Evolutionary conservation across 2,888 invertebrate genomes (phyloP).

Genomic region (Blera fallax): DNA sequence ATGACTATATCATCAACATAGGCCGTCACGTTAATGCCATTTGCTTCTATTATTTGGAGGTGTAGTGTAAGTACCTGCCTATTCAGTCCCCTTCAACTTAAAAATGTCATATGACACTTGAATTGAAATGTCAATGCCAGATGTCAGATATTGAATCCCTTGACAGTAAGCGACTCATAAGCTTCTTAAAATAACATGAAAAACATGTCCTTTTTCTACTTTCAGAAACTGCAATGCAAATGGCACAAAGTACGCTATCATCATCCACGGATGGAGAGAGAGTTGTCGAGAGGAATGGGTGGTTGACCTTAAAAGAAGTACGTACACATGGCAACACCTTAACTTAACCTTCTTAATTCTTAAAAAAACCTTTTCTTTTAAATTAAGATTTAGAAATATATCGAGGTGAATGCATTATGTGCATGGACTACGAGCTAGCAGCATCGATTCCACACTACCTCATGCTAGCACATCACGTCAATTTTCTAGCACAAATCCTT

Average conservation of each 20-base stretch:
- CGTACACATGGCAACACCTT: background rate
- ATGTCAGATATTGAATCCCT: no score
- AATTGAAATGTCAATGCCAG: no score
- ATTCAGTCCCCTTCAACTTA: no score
- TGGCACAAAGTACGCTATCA: slow-evolving; percentile 71
- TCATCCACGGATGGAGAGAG: slow-evolving; percentile 75
- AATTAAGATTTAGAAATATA: slow-evolving; percentile 68
- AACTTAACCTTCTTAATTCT: background rate
- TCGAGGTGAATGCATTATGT: slow-evolving; percentile 74
- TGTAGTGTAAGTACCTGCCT: no score
- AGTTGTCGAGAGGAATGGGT: slow-evolving; percentile 73
- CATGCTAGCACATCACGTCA: slow-evolving; percentile 66
- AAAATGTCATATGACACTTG: no score
- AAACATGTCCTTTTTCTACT: background rate
- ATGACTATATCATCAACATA: no score
- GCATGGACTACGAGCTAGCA: slow-evolving; percentile 74
- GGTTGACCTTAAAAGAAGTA: slow-evolving; percentile 71
- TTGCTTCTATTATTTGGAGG: no score
- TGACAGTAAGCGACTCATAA: no score
- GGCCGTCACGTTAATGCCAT: no score
- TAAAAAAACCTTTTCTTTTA: background rate
- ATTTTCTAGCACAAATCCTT: slow-evolving; percentile 63
- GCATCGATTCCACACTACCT: slow-evolving; percentile 73
- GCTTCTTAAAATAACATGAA: no score
- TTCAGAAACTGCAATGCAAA: slow-evolving; percentile 38